Evolutionary conservation across 92 coral and sea anemone species (phyloP), one percentile per base, ranked within the genome.

Genomic region (Porites lobata): DNA sequence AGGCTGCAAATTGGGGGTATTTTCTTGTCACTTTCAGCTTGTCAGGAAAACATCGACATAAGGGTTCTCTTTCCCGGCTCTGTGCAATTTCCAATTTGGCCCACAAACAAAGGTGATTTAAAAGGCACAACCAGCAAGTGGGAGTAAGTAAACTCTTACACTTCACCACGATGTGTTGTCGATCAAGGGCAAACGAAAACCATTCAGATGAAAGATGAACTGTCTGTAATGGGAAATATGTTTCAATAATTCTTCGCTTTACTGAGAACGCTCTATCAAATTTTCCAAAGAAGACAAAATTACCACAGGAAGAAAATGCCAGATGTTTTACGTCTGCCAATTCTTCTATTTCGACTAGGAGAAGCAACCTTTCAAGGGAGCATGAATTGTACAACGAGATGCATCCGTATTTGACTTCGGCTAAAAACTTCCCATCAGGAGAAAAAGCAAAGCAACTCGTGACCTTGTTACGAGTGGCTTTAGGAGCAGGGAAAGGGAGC

Each of bases 201-300:
- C 85, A 67, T 7, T 21, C 7, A 50, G 12, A 79, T 0, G 0
- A 0, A 3, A 5, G 13, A 14, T 9, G 0, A 9, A 29, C 59
- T 43, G 19, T 24, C 15, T 24, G 81, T 51, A 85, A 22, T 78
- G 82, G 71, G 85, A 14, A 7, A 78, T 10, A 6, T 72, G 47
- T 69, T 7, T 59, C 47, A 9, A 90, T 54, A 79, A 76, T 10
- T 24, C 69, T 69, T 29, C 75, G n/a, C 14, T 57, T 10, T 43
- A 85, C 86, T 6, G 81, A 90, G 5, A 85, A 85, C 77, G 65
- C 63, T 15, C 20, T 32, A 58, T 65, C 82, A 52, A 78, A 66
- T 38, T 70, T 66, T 53, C 93, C 90, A 71, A 79, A 74, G 15
- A 90, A 85, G 63, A 90, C 85, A 77, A 71, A 79, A 65, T 50